Percentiles rank a stretch among this genome's conserved stretches.
Conservation (phyloP, 2,113 vertebrate genomes). For the Gasterosteus nipponicus region DNA sequence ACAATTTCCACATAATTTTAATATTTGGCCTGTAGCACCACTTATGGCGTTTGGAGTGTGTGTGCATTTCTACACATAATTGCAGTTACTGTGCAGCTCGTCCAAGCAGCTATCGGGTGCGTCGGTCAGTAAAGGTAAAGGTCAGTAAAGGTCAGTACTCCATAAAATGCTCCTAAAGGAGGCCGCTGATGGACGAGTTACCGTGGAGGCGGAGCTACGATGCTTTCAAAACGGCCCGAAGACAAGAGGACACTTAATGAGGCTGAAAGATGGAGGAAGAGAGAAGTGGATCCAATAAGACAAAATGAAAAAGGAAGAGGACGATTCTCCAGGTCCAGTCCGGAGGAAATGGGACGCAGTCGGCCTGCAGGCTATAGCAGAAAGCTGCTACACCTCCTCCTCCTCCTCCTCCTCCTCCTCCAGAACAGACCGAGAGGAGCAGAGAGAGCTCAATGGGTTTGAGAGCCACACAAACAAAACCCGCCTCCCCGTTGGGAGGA, state of each 20-base stretch:
- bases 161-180: background rate
- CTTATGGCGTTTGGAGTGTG: slow-evolving; percentile 18
- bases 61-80: slow-evolving; percentile 43
- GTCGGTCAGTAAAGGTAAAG: background rate
- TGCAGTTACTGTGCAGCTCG: slow-evolving; percentile 18
- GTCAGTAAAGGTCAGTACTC: no score
- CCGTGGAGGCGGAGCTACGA: background rate
- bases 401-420: background rate
- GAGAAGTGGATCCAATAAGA: background rate
- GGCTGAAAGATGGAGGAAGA: background rate
- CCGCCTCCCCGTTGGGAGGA: background rate
- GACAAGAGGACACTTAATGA: background rate
- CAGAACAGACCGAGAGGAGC: background rate
- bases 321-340: slow-evolving; percentile 41
- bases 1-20: no score
- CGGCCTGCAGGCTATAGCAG: slow-evolving; percentile 41
- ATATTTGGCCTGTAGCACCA: background rate
- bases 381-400: slow-evolving; percentile 18
- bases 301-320: slow-evolving; percentile 16
- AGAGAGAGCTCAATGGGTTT: background rate
- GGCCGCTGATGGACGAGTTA: background rate
- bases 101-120: slow-evolving; percentile 27
- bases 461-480: background rate
- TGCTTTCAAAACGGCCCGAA: background rate
- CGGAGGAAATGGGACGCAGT: slow-evolving; percentile 42